These are phyloP conservation scores for Girardinus metallicus DNA, from an alignment of 2,797 vertebrate species.

Conservation along the genomic window DNA sequence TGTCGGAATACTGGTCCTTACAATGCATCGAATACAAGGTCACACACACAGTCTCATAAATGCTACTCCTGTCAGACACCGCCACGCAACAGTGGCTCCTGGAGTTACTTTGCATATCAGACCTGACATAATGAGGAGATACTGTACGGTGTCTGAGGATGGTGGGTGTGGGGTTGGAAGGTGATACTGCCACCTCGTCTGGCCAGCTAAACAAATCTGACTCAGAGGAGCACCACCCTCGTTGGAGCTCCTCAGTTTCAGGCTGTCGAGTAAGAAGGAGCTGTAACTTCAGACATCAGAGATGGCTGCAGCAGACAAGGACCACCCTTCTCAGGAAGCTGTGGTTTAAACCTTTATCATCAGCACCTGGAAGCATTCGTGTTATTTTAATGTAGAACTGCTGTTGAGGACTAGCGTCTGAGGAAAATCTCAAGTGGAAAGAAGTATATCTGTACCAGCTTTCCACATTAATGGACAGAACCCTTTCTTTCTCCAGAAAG, in stretches of 20 bases:
- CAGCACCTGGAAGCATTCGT: neutral
- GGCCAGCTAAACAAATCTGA: slow-evolving; percentile 47
- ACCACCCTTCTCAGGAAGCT: neutral
- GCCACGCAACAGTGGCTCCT: slow-evolving; percentile 39
- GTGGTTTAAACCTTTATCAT: neutral
- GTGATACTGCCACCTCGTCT: slow-evolving; percentile 51
- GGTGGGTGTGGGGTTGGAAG: slow-evolving; percentile 59
- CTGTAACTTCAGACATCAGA: slow-evolving; percentile 5
- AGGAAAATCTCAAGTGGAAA: neutral
- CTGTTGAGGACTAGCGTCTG: neutral
- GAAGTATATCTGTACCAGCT: neutral
- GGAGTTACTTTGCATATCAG: slow-evolving; percentile 63
- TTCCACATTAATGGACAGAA: neutral
- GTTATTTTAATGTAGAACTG: neutral
- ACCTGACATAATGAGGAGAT: slow-evolving; percentile 63
- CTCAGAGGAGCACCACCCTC: slow-evolving; percentile 17
- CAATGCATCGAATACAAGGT: no score
- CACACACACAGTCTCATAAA: slow-evolving; percentile 1
- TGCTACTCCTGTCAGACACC: slow-evolving; percentile 14
- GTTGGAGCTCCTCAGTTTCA: slow-evolving; percentile 27
- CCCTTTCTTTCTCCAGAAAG: no score
- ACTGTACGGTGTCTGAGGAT: slow-evolving; percentile 55
- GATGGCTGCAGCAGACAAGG: neutral
- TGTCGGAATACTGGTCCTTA: no score
- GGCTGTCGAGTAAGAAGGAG: slow-evolving; percentile 23